A percentile compares a stretch with the other conserved stretches of the same genome.
Evolutionary conservation across 2,797 vertebrate species (phyloP).

Genomic region (Anguilla megastoma): DNA sequence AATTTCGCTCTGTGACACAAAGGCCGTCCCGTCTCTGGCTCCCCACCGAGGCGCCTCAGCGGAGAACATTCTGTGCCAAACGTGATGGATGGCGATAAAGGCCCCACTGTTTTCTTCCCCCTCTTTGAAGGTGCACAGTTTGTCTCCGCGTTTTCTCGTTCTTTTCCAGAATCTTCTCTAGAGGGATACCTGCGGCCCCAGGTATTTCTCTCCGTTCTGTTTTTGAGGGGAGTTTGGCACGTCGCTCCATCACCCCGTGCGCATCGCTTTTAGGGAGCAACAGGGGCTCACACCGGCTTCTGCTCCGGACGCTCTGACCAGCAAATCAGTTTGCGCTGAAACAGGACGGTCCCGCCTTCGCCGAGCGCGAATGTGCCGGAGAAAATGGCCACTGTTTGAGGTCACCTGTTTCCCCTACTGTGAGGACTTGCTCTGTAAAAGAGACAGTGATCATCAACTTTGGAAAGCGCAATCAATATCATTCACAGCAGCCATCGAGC

Average conservation of each 20-base stretch:
- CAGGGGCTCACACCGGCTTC: background rate
- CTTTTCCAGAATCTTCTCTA: conserved; percentile 14
- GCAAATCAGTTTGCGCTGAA: conserved; percentile 37
- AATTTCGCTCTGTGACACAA: background rate
- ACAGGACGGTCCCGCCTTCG: conserved; percentile 6
- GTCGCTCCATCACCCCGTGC: conserved; percentile 28
- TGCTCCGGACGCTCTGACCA: conserved; percentile 32
- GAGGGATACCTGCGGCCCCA: background rate
- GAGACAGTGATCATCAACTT: conserved; percentile 44
- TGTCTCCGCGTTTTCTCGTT: conserved; percentile 22
- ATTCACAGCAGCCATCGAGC: background rate
- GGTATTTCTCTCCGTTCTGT: conserved; percentile 6
- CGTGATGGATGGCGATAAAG: conserved; percentile 27
- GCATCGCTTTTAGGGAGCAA: conserved; percentile 20
- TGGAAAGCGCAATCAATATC: conserved; percentile 22
- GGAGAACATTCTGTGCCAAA: background rate
- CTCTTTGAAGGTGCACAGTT: conserved; percentile 2
- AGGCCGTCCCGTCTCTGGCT: background rate
- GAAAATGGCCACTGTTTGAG: background rate
- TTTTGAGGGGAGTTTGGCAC: conserved; percentile 13
- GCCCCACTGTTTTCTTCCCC: background rate
- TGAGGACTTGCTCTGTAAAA: conserved; percentile 27
- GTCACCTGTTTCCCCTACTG: conserved; percentile 19
- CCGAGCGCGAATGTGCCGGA: conserved; percentile 34
- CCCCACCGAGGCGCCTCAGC: background rate